Evolutionary conservation across 2,888 invertebrate genomes (phyloP).

Genomic region (Stramonita haemastoma): DNA sequence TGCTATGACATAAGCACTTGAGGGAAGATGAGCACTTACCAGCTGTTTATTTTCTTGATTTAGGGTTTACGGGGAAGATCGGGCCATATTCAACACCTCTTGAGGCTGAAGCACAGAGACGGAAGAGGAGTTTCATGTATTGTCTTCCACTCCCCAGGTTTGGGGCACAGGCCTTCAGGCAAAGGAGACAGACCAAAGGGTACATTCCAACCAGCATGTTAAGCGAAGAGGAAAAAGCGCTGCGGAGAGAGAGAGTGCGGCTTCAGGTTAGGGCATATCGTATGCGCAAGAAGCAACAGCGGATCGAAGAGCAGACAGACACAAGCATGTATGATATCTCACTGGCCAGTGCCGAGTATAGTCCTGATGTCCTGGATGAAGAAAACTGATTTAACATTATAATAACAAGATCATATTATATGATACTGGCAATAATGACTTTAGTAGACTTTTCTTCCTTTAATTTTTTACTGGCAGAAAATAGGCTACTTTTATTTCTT

Average conservation of each 20-base stretch:
- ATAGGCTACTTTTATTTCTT: too few relatives aligned
- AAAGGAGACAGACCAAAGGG: neutral
- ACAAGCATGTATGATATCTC: too few relatives aligned
- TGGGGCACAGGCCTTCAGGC: neutral
- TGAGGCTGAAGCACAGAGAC: neutral
- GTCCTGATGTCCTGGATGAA: too few relatives aligned
- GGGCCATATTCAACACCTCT: neutral
- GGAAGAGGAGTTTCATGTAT: conserved; percentile 10
- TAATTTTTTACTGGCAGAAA: too few relatives aligned
- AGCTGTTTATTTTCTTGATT: conserved; percentile 4
- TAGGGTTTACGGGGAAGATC: neutral
- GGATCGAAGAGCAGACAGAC: neutral
- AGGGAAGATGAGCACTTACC: neutral
- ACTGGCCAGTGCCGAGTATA: too few relatives aligned
- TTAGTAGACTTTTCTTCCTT: too few relatives aligned
- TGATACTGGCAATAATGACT: too few relatives aligned
- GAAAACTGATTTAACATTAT: too few relatives aligned
- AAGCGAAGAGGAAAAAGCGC: conserved; percentile 20
- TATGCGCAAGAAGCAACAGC: neutral
- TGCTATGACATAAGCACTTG: too few relatives aligned
- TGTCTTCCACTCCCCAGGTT: neutral
- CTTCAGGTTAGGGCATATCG: conserved; percentile 12
- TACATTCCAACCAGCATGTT: conserved; percentile 19
- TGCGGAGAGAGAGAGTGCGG: conserved; percentile 1
- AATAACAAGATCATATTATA: too few relatives aligned